These are phyloP conservation scores for Rhinopomastus cyanomelas DNA, from an alignment of 2,113 vertebrate species.

Conservation along the genomic window DNA sequence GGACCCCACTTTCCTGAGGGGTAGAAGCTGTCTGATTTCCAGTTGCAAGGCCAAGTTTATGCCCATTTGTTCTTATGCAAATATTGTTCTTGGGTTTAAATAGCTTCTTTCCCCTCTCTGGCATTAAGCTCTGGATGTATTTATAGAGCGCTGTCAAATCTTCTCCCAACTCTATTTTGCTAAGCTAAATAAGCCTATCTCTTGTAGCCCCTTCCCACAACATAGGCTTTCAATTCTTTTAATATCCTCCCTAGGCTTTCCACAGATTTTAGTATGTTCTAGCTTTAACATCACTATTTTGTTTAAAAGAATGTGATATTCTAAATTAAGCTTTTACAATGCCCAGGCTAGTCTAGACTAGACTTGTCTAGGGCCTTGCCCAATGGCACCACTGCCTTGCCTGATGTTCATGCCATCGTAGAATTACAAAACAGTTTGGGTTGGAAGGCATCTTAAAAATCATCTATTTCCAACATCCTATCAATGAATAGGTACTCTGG, in stretches of 20 bases:
- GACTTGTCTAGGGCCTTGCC: not conserved
- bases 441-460: no score
- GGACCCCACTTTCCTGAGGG: not conserved
- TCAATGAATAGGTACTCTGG: no score
- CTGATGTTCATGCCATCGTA: not conserved
- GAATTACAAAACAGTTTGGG: no score
- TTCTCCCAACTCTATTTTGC: conserved; percentile 27
- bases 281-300: not conserved
- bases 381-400: not conserved
- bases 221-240: conserved; percentile 49
- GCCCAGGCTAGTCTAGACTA: no score
- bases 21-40: not conserved
- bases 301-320: not conserved
- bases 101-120: conserved; percentile 39
- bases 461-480: no score
- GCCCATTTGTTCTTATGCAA: conserved; percentile 58
- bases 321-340: not conserved
- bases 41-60: conserved; percentile 54
- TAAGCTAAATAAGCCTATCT: conserved; percentile 63
- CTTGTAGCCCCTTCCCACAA: conserved; percentile 45
- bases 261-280: not conserved
- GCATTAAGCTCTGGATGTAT: conserved; percentile 50
- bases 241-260: conserved; percentile 13
- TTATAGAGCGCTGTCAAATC: conserved; percentile 58
- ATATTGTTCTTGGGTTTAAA: conserved; percentile 65